Evolutionary conservation across 2,113 vertebrate genomes (phyloP).

Genomic region (Pipra filicauda): DNA sequence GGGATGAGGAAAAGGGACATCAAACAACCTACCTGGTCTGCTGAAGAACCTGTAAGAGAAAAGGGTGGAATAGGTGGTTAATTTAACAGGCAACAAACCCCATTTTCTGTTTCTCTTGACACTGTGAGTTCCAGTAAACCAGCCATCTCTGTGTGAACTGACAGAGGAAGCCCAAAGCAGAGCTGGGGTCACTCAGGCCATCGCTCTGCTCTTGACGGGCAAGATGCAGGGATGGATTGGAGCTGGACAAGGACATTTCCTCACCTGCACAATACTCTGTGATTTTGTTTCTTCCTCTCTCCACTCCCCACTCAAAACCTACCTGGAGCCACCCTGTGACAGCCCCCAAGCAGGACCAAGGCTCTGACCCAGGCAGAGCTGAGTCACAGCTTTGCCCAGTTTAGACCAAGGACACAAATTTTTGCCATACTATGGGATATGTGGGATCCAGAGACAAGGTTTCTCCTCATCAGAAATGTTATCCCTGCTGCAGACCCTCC

Average conservation of each 20-base stretch:
- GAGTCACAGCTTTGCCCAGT: neutral
- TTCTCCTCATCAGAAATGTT: neutral
- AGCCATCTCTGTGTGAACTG: neutral
- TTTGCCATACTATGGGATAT: accelerated
- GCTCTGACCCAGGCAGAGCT: neutral
- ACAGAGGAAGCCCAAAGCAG: neutral
- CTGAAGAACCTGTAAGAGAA: constrained; percentile 68
- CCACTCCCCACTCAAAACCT: neutral
- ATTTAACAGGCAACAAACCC: neutral
- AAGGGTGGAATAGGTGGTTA: neutral
- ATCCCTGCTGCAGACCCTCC: neutral
- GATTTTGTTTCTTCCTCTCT: neutral
- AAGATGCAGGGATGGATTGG: neutral
- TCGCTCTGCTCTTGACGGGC: accelerated
- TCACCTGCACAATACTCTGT: neutral
- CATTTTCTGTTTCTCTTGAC: neutral
- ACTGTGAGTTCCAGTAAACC: neutral
- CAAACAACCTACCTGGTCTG: constrained; percentile 66
- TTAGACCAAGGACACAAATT: neutral
- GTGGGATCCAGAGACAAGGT: accelerated
- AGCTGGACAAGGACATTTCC: neutral
- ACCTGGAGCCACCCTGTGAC: neutral
- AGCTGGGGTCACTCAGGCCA: neutral
- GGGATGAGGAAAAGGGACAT: neutral
- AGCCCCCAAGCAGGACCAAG: neutral